Percentiles rank a stretch among this genome's conserved stretches.
phyloP scores from a whole-genome alignment of 2,888 invertebrate species.

The Calliopum simillimum region DNA sequence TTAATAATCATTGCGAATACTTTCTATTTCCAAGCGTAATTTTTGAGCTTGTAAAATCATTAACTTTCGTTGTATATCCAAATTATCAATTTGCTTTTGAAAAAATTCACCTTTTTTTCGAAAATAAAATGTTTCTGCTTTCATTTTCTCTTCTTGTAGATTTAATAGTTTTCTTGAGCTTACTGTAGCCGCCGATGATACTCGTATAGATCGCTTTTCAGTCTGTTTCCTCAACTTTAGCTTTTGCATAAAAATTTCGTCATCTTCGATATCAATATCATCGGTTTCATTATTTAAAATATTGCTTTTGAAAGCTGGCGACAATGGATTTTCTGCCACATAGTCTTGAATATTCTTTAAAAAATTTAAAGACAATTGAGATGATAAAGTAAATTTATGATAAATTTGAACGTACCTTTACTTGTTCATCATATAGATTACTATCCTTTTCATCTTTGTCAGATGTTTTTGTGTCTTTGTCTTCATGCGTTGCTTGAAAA shows the following conservation, averaged over 20 bases:
- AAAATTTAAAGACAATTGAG: neutral
- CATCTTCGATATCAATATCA: conserved; percentile 40
- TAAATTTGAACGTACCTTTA: conserved; percentile 6
- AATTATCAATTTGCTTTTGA: conserved; percentile 43
- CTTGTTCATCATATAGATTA: conserved; percentile 30
- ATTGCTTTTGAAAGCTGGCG: neutral
- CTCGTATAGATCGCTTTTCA: too few species aligned
- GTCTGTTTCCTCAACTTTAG: conserved; percentile 28
- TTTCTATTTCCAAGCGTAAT: conserved; percentile 45
- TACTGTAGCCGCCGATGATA: too few species aligned
- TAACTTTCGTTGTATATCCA: conserved; percentile 42
- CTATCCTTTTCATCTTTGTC: too few species aligned
- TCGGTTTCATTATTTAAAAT: conserved; percentile 7
- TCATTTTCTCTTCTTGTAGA: conserved; percentile 41
- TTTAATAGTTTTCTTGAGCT: neutral
- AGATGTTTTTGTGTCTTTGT: too few species aligned
- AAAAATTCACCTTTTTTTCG: conserved; percentile 44
- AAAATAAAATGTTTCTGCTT: conserved; percentile 44
- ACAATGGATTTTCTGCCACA: conserved; percentile 24
- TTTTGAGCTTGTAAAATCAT: conserved; percentile 47
- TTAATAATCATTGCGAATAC: conserved; percentile 36
- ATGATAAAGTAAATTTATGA: too few species aligned
- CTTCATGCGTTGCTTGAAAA: too few species aligned
- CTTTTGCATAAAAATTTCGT: conserved; percentile 37
- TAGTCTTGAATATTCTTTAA: conserved; percentile 29